Conservation (phyloP, 2,113 vertebrate species). For the Pollimyrus isidori region DNA sequence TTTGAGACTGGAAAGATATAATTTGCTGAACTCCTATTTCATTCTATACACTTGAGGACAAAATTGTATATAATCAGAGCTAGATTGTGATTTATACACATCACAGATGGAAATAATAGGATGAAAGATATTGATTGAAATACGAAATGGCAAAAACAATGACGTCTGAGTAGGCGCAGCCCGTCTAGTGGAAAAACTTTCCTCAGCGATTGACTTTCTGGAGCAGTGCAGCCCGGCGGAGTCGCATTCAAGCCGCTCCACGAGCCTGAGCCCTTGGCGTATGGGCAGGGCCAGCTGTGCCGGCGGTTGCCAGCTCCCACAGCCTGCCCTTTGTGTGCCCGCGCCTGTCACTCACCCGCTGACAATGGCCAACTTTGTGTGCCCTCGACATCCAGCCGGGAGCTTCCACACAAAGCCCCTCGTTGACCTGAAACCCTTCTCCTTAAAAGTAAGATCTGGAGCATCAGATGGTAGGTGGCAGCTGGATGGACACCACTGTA, state of each 20-base stretch:
- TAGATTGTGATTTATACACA: neutral
- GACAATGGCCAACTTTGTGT: constrained; percentile 31
- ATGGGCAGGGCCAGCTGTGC: constrained; percentile 10
- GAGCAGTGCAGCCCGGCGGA: neutral
- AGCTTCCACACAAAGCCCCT: neutral
- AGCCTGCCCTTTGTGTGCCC: constrained; percentile 34
- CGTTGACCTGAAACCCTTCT: neutral
- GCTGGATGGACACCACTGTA: neutral
- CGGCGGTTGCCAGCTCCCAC: constrained; percentile 23
- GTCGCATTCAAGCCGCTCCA: neutral
- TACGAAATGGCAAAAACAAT: neutral
- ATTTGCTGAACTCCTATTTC: neutral
- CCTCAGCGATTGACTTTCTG: neutral
- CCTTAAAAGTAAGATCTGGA: neutral
- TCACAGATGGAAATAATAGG: neutral
- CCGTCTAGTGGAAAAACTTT: neutral
- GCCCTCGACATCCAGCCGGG: neutral
- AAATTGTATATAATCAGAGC: neutral
- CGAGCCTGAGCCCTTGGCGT: neutral
- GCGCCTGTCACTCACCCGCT: constrained; percentile 12
- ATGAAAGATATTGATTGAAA: neutral
- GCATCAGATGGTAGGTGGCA: neutral
- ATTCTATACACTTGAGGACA: neutral
- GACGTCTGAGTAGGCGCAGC: neutral
- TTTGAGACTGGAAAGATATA: neutral